These are phyloP conservation scores for Athalia circularis DNA, from an alignment of 2,888 invertebrate species.

Conservation along the genomic window DNA sequence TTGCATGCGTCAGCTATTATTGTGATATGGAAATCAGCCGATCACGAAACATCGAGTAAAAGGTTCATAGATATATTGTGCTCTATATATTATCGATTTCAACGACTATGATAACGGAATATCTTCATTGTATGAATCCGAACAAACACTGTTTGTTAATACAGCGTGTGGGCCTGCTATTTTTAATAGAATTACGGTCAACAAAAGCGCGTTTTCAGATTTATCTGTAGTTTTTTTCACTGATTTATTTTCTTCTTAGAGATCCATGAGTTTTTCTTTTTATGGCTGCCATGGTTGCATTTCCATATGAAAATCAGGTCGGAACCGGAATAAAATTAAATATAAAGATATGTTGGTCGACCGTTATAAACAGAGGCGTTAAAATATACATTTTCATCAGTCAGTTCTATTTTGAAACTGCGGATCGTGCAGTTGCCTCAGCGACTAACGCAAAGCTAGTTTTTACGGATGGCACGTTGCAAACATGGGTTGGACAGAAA, in stretches of 20 bases:
- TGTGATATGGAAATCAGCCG: not conserved
- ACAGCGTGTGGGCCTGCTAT: no score
- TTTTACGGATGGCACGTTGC: constrained; percentile 21
- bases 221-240: not conserved
- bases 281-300: no score
- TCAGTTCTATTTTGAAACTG: constrained; percentile 44
- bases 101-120: not conserved
- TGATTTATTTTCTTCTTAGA: no score
- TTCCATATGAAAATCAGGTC: not conserved
- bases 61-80: not conserved
- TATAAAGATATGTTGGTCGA: constrained; percentile 16
- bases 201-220: not conserved
- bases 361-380: constrained; percentile 34
- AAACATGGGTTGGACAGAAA: constrained; percentile 11
- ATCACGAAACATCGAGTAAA: not conserved
- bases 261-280: no score
- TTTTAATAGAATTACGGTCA: no score
- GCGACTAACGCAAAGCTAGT: constrained; percentile 37
- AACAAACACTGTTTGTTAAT: no score
- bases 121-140: no score
- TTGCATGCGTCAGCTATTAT: not conserved
- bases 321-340: constrained; percentile 2
- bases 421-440: constrained; percentile 40
- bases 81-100: not conserved
- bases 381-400: constrained; percentile 42